Evolutionary conservation across 2,113 vertebrate species (phyloP).

Genomic region (Channa maculata): DNA sequence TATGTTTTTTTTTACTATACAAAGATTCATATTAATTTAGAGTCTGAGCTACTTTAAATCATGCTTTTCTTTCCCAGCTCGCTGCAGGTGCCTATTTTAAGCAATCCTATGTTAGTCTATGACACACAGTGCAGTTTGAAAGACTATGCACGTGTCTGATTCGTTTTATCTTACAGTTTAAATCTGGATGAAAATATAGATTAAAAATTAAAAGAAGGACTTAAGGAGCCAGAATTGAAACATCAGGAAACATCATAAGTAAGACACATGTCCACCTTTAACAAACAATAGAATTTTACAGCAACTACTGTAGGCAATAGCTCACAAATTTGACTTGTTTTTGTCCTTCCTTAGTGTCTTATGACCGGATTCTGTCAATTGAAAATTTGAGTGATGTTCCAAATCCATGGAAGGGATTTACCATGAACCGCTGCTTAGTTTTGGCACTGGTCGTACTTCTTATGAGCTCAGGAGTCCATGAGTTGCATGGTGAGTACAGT

Average conservation of each 20-base stretch:
- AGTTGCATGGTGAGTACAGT: slow-evolving; percentile 88
- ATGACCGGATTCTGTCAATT: slow-evolving; percentile 76
- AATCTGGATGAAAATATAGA: neutral
- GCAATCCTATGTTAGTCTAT: slow-evolving; percentile 39
- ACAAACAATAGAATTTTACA: neutral
- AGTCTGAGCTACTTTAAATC: neutral
- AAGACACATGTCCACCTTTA: slow-evolving; percentile 18
- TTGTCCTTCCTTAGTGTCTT: slow-evolving; percentile 67
- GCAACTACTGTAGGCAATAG: no score
- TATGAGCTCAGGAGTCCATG: slow-evolving; percentile 88
- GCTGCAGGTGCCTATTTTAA: slow-evolving; percentile 70
- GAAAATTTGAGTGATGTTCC: slow-evolving; percentile 74
- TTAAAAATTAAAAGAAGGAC: neutral
- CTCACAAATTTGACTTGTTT: neutral
- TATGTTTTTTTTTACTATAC: neutral
- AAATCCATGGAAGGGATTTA: slow-evolving; percentile 90
- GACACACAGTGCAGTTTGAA: slow-evolving; percentile 2
- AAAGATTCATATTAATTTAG: neutral
- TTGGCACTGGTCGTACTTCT: slow-evolving; percentile 86
- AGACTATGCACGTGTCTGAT: neutral
- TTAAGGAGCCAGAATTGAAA: slow-evolving; percentile 3
- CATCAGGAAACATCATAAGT: slow-evolving; percentile 52
- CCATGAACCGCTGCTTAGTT: slow-evolving; percentile 91
- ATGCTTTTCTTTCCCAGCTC: slow-evolving; percentile 3
- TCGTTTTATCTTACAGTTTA: slow-evolving; percentile 2